Base-by-base conservation (phyloP, 1,140 invertebrate genomes). In the Venturia canescens region DNA sequence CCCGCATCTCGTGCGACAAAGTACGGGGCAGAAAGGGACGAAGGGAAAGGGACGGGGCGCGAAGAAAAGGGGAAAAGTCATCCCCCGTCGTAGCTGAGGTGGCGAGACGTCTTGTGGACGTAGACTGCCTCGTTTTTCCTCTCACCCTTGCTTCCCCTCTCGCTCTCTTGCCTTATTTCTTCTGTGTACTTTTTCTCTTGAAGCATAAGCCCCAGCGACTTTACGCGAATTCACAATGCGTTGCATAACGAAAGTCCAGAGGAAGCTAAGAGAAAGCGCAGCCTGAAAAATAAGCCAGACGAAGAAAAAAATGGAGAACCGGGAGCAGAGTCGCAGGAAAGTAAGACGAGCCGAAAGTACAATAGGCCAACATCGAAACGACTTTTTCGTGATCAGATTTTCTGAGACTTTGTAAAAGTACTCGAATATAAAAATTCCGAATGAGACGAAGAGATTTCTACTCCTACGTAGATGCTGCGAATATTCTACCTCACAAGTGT, bases 1-100 rank as follows among this genome's bases (percentile, higher is more conserved):
- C 81, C 83, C 83, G 80, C 82, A 87, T 89, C 88, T 87, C 83
- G 31, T 79, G 57, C 18, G 53, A 34, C 74, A 63, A 15, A 34
- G 31, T 34, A 34, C 3, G 31, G 31, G 7, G 7, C 7, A 34
- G 31, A 34, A 34, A 34, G 31, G 7, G 31, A 34, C 31, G 72
- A 75, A 75, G 50, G 53, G 15, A 26, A 72, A 53, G 38, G 23
- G 29, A 18, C 0, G 27, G 72, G 57, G 34, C 21, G 69, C 21
- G 72, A 31, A 15, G 72, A 21, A 48, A 31, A 75, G 72, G 57
- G n/a, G 57, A 76, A 63, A 66, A 11, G 26, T 29, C 63, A 9
- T 1, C 18, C 63, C 63, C 69, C 63, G 16, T 34, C 38, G 78
- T 69, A 4, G 63, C 23, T 27, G 9, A 21, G 57, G 50, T 15